Base-by-base conservation (phyloP, 2,888 invertebrate genomes). In the Lagria hirta region DNA sequence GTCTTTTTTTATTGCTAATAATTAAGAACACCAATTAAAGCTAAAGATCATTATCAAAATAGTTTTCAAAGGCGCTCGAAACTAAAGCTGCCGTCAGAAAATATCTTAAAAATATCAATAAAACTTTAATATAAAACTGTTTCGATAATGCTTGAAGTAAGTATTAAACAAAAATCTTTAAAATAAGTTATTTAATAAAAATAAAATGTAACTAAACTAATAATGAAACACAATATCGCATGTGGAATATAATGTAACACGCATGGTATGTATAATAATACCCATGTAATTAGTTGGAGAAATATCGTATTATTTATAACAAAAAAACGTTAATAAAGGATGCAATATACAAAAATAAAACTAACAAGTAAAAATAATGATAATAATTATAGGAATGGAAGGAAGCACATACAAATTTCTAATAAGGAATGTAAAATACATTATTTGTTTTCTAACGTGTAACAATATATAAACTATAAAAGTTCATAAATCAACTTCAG, bases 201-300 rank as follows among this genome's bases (percentile, higher is more conserved):
- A 46, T 36, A 38, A 34, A 36, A 32, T 36, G 32, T 21, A 46
- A 53, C 40, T 54, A 57, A 54, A 51, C 46, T 58, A 53, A 53
- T 48, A 54, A 54, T 50, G 51, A 55, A 61, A 61, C 57, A 60
- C 55, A 62, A 58, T 58, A 58, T 66, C 60, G 64, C 65, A 66
- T 63, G 64, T 55, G 52, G 52, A 47, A 53, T 52, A 59, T 55
- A 49, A 49, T 54, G 55, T 55, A 62, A 59, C 62, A 60, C 58
- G 60, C 58, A 61, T 51, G 59, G 56, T 58, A 60, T 46, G 50
- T 44, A 49, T 48, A 43, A 48, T 58, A 60, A 62, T 58, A 62
- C 57, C 55, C 51, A 57, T 52, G 53, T 62, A 62, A 64, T 63
- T 64, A 62, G 58, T 62, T 55, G 57, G 54, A 63, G 61, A 65